Base-by-base conservation (phyloP, 2,797 vertebrate genomes). In the Hemitrygon akajei region DNA sequence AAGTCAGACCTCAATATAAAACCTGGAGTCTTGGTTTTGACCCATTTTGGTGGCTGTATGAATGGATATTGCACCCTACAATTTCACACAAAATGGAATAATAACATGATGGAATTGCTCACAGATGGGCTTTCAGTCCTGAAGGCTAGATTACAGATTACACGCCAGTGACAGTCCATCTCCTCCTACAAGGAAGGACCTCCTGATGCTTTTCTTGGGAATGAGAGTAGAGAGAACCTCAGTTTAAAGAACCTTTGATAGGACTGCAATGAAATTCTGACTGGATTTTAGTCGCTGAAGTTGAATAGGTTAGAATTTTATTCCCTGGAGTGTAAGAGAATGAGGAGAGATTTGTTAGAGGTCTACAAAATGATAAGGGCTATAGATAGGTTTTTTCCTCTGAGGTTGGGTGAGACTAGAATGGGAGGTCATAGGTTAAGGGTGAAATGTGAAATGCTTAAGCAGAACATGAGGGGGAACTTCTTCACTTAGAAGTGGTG, bases 21-120 rank as follows among this genome's bases (percentile, higher is more conserved):
- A 71, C 63, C 66, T 89, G 69, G 69, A 71, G 34, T 12, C 89
- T 47, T 92, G 91, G 34, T 30, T 20, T 56, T 75, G 91, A 73
- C 91, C 86, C 25, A 37, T 11, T 12, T 47, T 75, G 0, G 66
- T 22, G 86, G 56, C 37, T 75, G 69, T 30, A 34, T 75, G 71
- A 47, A 92, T 71, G 91, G 91, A 47, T 91, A 69, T 91, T 18
- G 37, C 34, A 69, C 87, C n/a, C 63, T 69, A 66, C 18, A 91
- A 37, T 92, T 92, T 71, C 89, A 91, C 37, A 75, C 37, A 30
- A 37, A 56, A 16, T 69, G 25, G 71, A 56, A 30, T 75, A 34
- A 47, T 37, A 71, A 40, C 66, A 37, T 30, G 91, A 71, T 75
- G 71, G 66, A 75, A 56, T 40, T 40, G 91, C 40, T 71, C 37